Base-by-base conservation (phyloP, 1,140 invertebrate genomes). In the Dreissena rostriformis region DNA sequence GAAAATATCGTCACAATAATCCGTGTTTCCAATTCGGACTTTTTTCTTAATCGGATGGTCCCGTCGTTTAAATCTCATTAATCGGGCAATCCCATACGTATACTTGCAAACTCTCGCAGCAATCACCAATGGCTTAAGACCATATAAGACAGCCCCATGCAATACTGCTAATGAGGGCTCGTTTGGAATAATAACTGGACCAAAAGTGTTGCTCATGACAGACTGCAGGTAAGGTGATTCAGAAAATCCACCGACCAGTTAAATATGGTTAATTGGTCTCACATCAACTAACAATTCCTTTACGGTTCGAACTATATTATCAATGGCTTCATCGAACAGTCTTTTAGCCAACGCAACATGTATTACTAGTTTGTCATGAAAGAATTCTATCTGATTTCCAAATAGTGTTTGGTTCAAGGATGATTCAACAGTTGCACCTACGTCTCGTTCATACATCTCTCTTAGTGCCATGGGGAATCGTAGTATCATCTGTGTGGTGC, bases 161-260 rank as follows among this genome's bases (percentile, higher is more conserved):
- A 77, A 5, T 19, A 77, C 74, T 49, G 63, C 74, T 49, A 63
- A 14, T 51, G 29, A 53, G n/a, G 74, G 61, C 2, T 57, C 61
- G 8, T 29, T 5, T 61, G 72, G 72, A n/a, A 75, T 75, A 19
- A 57, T 75, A n/a, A 75, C 14, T 15, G 24, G 6, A 22, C 14
- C 22, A 2, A 51, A 61, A 0, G 39, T 49, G 7, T 66, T 66
- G 6, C 49, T 53, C n/a, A 77, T 22, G 14, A 12, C 24, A 61
- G 49, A n/a, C n/a, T 77, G 57, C 19, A 77, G 15, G 2, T 63
- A 28, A 14, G 28, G 22, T 12, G 74, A 77, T 22, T 66, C 57
- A 17, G 55, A 63, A 77, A 77, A 77, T 19, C 61, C 74, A 29
- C 74, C 74, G 19, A 77, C 74, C 72, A 74, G 53, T 7, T 57